Base-by-base conservation (phyloP, 2,113 vertebrate genomes). In the Junco hyemalis region DNA sequence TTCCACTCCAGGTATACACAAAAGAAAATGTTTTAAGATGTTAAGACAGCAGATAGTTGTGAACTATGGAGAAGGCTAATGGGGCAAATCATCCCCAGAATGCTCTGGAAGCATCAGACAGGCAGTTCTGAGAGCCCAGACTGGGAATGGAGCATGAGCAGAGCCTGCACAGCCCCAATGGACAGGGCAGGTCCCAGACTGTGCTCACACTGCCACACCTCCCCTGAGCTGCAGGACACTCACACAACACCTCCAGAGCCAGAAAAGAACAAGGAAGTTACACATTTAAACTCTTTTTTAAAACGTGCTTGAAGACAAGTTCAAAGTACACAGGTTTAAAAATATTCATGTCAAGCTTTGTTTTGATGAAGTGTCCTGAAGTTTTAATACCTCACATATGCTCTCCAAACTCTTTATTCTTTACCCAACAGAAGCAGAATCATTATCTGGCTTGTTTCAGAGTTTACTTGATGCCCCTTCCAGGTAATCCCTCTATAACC, bases 1-100 rank as follows among this genome's bases (percentile, higher is more conserved):
- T 12, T 80, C 40, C 20, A 56, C 19, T 53, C 40, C 47, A 76
- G 21, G 33, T 54, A 76, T 33, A 90, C 20, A 23, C 1, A 10
- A 31, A 74, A 57, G n/a, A 74, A 63, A 78, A 11, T 1, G 19
- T 44, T 59, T 40, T 9, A 33, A 53, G 53, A 56, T n/a, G 20
- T 22, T 14, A 61, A 56, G 44, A 53, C 11, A 73, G 5, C 53
- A 94, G 45, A 57, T 28, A 40, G 10, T 76, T 36, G 45, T 53
- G 57, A 85, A 48, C 31, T 70, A 57, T 4, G 2, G 21, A 38
- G 22, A 78, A 84, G 33, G 29, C 24, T 86, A 82, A 85, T 14
- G 61, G 73, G 57, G 61, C 64, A 90, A 80, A 92, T 29, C 79
- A 95, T 65, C 59, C 57, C 42, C 10, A 88, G 81, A 95, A 93